phyloP scores from a whole-genome alignment of 2,797 vertebrate species.

The Phoeniculus purpureus region DNA sequence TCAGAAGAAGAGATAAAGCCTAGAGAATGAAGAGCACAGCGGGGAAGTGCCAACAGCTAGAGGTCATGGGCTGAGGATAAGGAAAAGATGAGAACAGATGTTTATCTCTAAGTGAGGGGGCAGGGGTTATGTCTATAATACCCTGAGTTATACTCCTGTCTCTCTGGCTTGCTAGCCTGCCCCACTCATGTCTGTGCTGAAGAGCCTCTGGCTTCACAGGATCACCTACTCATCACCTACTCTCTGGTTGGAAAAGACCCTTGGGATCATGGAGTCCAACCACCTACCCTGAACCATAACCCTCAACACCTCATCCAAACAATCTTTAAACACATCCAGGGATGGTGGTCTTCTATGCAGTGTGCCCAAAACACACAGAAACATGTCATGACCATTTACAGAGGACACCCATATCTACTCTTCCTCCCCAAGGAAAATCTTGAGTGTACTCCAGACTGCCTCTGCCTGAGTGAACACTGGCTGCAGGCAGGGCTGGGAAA shows the following conservation, averaged over 20 bases:
- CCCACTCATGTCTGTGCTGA: rapidly evolving
- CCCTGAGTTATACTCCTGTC: not conserved
- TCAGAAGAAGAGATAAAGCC: constrained; percentile 42
- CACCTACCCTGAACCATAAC: too few species aligned
- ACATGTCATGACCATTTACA: not conserved
- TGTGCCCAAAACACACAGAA: not conserved
- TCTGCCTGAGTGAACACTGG: not conserved
- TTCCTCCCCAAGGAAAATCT: not conserved
- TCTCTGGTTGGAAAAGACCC: too few species aligned
- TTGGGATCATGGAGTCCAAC: too few species aligned
- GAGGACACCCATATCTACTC: not conserved
- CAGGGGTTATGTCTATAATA: not conserved
- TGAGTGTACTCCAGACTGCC: not conserved
- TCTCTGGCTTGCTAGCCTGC: not conserved
- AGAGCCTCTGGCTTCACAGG: not conserved
- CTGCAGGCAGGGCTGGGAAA: not conserved
- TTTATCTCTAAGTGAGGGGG: not conserved
- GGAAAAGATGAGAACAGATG: not conserved
- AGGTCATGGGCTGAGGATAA: not conserved
- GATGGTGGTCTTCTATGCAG: not conserved
- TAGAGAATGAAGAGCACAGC: not conserved
- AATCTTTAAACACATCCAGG: too few species aligned
- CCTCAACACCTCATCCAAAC: too few species aligned
- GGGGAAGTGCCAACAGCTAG: constrained; percentile 9
- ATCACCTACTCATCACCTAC: too few species aligned